These are phyloP conservation scores for Leptinotarsa tumamoca DNA, from an alignment of 2,888 invertebrate species.

Conservation along the genomic window DNA sequence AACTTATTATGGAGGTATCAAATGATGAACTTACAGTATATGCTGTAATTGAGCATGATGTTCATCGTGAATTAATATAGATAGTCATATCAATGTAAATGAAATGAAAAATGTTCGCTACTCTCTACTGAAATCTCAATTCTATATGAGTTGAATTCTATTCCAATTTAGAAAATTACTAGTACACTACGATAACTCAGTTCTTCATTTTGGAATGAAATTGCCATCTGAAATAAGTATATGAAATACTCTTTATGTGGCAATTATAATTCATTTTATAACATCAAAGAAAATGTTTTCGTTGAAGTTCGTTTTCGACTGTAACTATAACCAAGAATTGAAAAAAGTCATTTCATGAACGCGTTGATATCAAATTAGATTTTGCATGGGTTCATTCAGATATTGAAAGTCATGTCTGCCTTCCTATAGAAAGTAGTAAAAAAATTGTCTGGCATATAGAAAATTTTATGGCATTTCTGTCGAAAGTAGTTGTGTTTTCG, in stretches of 20 bases:
- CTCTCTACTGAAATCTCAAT: not conserved
- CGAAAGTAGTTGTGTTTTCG: too few species aligned
- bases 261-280: conserved; percentile 10
- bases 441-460: too few species aligned
- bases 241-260: conserved; percentile 5
- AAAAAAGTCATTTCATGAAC: not conserved
- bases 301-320: not conserved
- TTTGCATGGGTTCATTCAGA: too few species aligned
- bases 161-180: conserved; percentile 21
- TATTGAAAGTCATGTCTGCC: too few species aligned
- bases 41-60: not conserved
- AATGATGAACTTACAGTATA: too few species aligned
- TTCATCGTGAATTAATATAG: not conserved
- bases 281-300: conserved; percentile 30
- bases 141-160: not conserved
- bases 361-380: too few species aligned
- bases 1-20: too few species aligned
- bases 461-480: too few species aligned
- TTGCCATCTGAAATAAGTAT: conserved; percentile 17
- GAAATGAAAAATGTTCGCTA: not conserved
- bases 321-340: not conserved
- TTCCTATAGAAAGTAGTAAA: too few species aligned
- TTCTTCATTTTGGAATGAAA: conserved; percentile 12
- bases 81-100: not conserved
- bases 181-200: conserved; percentile 8